Evolutionary conservation across 2,113 vertebrate genomes (phyloP), one percentile per base, ranked within the genome.

Genomic region (Cyprinodon tularosa): DNA sequence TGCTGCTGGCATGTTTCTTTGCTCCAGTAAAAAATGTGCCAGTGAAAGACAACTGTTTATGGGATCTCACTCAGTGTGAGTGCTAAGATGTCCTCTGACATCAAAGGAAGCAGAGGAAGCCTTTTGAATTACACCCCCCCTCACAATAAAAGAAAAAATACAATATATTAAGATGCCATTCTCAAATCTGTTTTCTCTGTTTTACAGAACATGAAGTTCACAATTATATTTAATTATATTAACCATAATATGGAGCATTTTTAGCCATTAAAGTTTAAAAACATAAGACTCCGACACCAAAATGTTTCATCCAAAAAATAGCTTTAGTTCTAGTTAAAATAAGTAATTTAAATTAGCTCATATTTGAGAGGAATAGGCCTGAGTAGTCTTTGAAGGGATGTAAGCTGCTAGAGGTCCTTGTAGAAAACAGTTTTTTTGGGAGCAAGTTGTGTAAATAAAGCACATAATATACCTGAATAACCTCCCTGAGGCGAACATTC

Each of bases 1-100:
- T 62, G 68, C 67, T 69, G 74, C 74, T 75, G 80, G 71, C 72
- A 45, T 72, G 71, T 67, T 78, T 50, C 66, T 13, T 80, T 65
- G 70, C 50, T 59, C 14, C 50, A 64, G 38, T 42, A 61, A 68
- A 62, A 77, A 62, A 77, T 50, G 39, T 15, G 71, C 76, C 85
- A 63, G 71, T 66, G 72, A 82, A 53, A 44, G 17, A 61, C 53
- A 80, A 68, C 74, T n/a, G 5, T 38, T 69, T 12, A 17, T 12
- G 66, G 50, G 66, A 81, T 22, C 62, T 80, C 45, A 38, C 22
- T 62, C n/a, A 39, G 61, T 62, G 9, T 59, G 3, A 22, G 66
- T 1, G 40, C 62, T 72, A 82, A 70, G 74, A 66, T 47, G 74
- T n/a, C 66, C 76, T 4, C 15, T 61, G 68, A 77, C 68, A 66